Evolutionary conservation across 2,888 invertebrate genomes (phyloP).

Genomic region (Rhopalosiphum nymphaeae): DNA sequence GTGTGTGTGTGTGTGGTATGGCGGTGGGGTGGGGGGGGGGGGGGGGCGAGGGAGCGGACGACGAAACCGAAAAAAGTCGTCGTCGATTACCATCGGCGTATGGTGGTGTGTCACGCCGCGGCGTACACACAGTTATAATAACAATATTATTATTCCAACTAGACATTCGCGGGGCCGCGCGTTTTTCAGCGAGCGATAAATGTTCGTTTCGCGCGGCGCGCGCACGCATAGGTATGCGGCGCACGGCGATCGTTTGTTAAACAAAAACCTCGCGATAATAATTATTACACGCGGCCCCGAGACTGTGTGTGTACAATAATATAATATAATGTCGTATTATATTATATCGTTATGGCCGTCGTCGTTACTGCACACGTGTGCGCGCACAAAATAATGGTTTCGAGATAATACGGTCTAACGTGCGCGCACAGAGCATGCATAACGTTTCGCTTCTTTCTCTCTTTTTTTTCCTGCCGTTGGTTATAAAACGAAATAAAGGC

Average conservation of each 20-base stretch:
- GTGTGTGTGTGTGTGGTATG: too few relatives aligned
- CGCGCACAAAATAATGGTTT: slow-evolving; percentile 48
- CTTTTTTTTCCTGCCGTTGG: not conserved
- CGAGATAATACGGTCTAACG: slow-evolving; percentile 56
- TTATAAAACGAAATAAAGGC: not conserved
- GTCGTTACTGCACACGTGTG: slow-evolving; percentile 19
- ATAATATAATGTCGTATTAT: not conserved
- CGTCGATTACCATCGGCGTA: not conserved
- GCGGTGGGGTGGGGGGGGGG: too few relatives aligned
- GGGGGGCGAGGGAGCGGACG: not conserved
- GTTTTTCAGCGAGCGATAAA: slow-evolving; percentile 30
- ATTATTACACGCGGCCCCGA: slow-evolving; percentile 50
- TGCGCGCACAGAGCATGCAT: too few relatives aligned
- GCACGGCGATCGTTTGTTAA: slow-evolving; percentile 27
- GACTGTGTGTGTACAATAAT: not conserved
- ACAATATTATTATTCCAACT: not conserved
- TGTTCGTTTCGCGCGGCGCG: slow-evolving; percentile 42
- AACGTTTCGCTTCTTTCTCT: not conserved
- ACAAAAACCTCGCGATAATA: slow-evolving; percentile 50
- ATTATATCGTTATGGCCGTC: not conserved
- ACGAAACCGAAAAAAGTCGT: not conserved
- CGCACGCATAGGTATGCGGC: slow-evolving; percentile 59
- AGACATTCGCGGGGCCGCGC: not conserved
- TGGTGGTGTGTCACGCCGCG: not conserved
- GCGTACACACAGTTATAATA: not conserved